Conservation (phyloP, 2,797 vertebrate genomes). For the Huso huso region DNA sequence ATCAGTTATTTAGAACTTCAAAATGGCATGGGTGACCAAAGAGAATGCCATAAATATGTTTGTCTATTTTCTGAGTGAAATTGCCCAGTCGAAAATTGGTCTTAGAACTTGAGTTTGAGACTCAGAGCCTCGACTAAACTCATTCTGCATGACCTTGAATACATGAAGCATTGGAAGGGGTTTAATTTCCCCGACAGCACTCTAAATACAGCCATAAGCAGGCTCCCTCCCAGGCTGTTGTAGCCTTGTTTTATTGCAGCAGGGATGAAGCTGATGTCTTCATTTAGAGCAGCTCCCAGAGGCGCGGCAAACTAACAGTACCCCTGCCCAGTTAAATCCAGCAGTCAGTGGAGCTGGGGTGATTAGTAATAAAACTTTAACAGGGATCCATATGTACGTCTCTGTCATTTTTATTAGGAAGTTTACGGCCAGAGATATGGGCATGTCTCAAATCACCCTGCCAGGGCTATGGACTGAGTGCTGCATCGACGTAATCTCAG, state of each 20-base stretch:
- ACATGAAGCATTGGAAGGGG: conserved; percentile 46
- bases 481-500: background rate
- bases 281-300: conserved; percentile 50
- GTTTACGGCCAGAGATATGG: conserved; percentile 55
- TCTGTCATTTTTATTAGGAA: conserved; percentile 75
- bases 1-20: no score
- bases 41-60: no score
- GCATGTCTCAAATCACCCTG: conserved; percentile 28
- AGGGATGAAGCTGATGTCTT: conserved; percentile 55
- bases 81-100: no score
- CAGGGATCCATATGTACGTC: conserved; percentile 63
- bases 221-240: conserved; percentile 10
- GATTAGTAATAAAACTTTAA: conserved; percentile 77
- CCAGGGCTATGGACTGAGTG: conserved; percentile 3
- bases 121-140: conserved; percentile 1
- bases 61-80: no score
- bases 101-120: no score
- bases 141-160: conserved; percentile 52
- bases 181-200: conserved; percentile 59
- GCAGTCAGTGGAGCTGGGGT: conserved; percentile 27
- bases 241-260: conserved; percentile 53
- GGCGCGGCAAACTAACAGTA: conserved; percentile 23
- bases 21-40: no score
- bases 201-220: conserved; percentile 32
- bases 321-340: conserved; percentile 20